Percentiles rank a stretch among this genome's conserved stretches.
Evolutionary conservation across 2,113 vertebrate genomes (phyloP).

Genomic region (Orycteropus afer): DNA sequence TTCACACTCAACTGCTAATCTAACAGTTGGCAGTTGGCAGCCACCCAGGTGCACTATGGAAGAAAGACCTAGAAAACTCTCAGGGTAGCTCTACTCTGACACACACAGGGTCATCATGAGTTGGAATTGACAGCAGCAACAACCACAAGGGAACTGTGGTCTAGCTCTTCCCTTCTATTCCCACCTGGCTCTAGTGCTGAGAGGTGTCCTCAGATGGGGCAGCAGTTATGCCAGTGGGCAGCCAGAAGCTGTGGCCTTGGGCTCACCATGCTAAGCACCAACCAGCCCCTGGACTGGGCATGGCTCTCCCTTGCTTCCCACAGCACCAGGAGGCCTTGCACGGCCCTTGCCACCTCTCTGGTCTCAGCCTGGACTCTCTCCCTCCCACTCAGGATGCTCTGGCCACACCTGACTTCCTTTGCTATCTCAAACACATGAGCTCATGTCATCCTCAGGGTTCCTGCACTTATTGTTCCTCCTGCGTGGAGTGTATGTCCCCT

Average conservation of each 20-base stretch:
- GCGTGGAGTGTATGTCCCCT: not conserved
- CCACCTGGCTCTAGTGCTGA: not conserved
- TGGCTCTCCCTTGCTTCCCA: not conserved
- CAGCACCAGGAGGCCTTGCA: fast-evolving
- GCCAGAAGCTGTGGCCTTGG: not conserved
- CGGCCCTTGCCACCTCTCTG: not conserved
- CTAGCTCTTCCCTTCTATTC: not conserved
- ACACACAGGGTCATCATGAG: not conserved
- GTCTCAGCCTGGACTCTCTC: not conserved
- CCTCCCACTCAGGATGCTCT: fast-evolving
- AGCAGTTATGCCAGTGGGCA: not conserved
- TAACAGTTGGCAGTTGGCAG: not conserved
- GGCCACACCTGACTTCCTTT: not conserved
- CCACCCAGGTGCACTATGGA: not conserved
- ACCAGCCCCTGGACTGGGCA: not conserved
- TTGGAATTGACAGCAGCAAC: not conserved
- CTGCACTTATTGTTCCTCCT: not conserved
- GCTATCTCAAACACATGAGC: not conserved
- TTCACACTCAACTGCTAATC: not conserved
- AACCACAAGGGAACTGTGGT: not conserved
- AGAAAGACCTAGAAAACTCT: not conserved
- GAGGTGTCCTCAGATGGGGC: not conserved
- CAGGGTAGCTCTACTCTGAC: not conserved
- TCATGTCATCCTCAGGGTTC: fast-evolving
- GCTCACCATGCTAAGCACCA: fast-evolving